phyloP scores from a whole-genome alignment of 2,797 vertebrate species.

The Glossophaga mutica region DNA sequence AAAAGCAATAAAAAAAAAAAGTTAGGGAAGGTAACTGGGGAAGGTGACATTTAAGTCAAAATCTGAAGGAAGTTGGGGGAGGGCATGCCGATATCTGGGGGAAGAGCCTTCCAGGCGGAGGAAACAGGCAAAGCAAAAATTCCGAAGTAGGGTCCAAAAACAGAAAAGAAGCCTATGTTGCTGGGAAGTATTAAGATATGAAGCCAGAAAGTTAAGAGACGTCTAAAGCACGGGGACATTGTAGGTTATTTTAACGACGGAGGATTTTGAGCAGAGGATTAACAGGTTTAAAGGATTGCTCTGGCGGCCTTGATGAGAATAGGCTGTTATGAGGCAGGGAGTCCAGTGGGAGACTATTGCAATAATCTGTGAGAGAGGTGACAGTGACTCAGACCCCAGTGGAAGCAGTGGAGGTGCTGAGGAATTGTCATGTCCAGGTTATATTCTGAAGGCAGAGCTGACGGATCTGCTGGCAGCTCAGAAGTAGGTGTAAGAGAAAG shows the following conservation, averaged over 20 bases:
- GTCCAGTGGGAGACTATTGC: not conserved
- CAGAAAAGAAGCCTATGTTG: not conserved
- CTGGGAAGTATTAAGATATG: not conserved
- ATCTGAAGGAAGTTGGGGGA: not conserved
- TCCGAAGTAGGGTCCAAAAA: not conserved
- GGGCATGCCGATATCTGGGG: not conserved
- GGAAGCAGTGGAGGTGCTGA: not conserved
- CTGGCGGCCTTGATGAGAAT: not conserved
- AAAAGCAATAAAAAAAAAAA: not conserved
- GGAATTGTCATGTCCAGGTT: not conserved
- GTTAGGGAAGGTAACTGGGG: not conserved
- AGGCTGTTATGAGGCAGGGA: not conserved
- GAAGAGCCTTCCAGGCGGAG: not conserved
- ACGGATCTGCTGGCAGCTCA: not conserved
- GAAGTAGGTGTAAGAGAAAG: not conserved
- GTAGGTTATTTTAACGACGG: not conserved
- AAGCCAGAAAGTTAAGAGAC: not conserved
- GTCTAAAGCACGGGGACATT: not conserved
- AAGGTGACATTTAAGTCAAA: not conserved
- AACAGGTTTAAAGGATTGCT: not conserved
- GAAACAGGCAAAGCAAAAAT: not conserved
- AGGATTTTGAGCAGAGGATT: not conserved
- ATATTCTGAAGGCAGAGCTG: not conserved
- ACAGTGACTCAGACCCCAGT: not conserved
- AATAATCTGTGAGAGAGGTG: not conserved